phyloP scores from a whole-genome alignment of 2,797 vertebrate species.

The Mus caroli region DNA sequence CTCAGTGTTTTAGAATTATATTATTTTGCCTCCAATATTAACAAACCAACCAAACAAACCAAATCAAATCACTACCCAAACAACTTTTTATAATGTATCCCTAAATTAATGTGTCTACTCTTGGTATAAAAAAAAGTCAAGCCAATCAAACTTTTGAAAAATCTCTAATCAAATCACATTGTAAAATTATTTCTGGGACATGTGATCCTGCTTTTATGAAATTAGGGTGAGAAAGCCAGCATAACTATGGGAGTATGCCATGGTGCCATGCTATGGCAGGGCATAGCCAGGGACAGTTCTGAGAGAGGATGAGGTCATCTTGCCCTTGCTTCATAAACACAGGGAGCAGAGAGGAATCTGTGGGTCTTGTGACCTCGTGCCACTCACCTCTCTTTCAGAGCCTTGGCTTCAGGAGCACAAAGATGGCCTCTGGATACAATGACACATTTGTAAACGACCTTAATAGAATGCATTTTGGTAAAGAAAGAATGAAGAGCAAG shows the following conservation, averaged over 20 bases:
- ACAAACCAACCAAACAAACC: background rate
- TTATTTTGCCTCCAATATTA: background rate
- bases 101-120: background rate
- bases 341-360: background rate
- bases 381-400: background rate
- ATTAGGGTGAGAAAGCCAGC: background rate
- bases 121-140: background rate
- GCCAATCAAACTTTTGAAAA: background rate
- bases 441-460: background rate
- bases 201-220: background rate
- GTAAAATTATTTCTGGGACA: background rate
- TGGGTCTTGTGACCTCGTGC: background rate
- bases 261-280: background rate
- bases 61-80: background rate
- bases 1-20: background rate
- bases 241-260: too few species aligned
- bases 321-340: background rate
- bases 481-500: background rate
- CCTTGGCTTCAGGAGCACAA: background rate
- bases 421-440: too few species aligned
- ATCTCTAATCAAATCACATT: background rate
- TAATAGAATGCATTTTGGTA: background rate
- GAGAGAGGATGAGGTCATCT: background rate
- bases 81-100: background rate
- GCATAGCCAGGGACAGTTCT: background rate